Conservation (phyloP, 37 sponge, comb jelly and placozoan species). For the Aplysina aerophoba region DNA sequence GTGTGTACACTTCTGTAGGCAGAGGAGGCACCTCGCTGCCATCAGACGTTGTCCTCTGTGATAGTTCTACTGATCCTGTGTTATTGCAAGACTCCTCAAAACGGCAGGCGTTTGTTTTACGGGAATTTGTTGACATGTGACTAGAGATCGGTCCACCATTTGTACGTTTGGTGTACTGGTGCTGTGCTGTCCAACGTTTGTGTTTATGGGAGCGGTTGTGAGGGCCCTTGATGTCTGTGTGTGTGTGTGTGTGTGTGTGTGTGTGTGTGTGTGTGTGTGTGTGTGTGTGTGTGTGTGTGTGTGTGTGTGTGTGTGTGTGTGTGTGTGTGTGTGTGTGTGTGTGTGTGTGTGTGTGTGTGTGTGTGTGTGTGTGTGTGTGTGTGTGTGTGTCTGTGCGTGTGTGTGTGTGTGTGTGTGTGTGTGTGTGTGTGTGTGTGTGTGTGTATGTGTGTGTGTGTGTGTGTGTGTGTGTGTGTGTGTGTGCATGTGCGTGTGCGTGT, state of each 20-base stretch:
- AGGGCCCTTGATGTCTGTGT: not conserved
- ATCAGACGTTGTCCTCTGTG: no score
- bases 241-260: constrained; percentile 5
- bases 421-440: constrained; percentile 10
- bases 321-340: constrained; percentile 23
- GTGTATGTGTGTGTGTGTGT: not conserved
- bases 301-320: constrained; percentile 27
- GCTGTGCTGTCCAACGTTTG: no score
- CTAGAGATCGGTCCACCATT: no score
- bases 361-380: not conserved
- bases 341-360: not conserved
- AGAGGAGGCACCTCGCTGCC: no score
- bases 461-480: not conserved
- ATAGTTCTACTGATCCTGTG: no score
- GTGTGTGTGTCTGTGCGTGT: not conserved
- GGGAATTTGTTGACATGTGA: no score
- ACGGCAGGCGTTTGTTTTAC: no score
- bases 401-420: not conserved
- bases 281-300: constrained; percentile 35
- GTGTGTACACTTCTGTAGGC: no score
- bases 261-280: constrained; percentile 16
- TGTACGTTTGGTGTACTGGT: no score
- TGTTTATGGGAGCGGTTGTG: not conserved
- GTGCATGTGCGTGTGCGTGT: constrained; percentile 5
- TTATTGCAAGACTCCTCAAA: no score